Evolutionary conservation across 2,888 invertebrate species (phyloP), one percentile per base, ranked within the genome.

Genomic region (Habroteleia sp.): DNA sequence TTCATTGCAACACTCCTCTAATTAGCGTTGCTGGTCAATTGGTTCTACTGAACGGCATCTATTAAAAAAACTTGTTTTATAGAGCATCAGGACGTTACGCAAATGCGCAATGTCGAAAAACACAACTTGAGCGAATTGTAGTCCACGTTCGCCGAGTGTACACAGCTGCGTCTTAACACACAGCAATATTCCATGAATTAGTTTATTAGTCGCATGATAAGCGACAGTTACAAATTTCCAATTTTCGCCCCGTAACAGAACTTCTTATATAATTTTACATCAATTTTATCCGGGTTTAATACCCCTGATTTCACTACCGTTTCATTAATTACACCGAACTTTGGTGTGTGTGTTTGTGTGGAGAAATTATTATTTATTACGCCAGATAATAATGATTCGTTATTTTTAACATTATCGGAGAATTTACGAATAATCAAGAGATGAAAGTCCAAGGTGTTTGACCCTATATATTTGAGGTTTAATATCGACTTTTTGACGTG

Each of bases 261-360:
- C 13, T 14, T 17, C 50, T 56, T 58, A 58, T 29, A 41, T 56
- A 56, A 41, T 41, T 31, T 8, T 6, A 13, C 4, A 4, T n/a
- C 33, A 41, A 42, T 50, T 48, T 42, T 52, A 66, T 56, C 46
- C 54, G 66, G 54, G 54, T 54, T 66, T 44, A 65, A 52, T 44
- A 52, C 27, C 33, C 35, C 2, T 20, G 42, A 54, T 65, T 65
- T 65, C 65, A 65, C 65, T 54, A 14, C 35, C 25, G 17, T 14
- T 31, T 31, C 50, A 31, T 66, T 66, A 56, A 66, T 66, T 65
- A 52, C 13, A 52, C n/a, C 17, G 44, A 42, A 52, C n/a, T n/a
- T 27, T 29, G n/a, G 23, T 31, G 14, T 17, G 56, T 8, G 1
- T 42, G n/a, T 42, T 31, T 14, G 14, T 14, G 42, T 31, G 27